These are phyloP conservation scores for Phyllostomus discolor DNA, from an alignment of 2,113 vertebrate genomes.

Conservation along the genomic window DNA sequence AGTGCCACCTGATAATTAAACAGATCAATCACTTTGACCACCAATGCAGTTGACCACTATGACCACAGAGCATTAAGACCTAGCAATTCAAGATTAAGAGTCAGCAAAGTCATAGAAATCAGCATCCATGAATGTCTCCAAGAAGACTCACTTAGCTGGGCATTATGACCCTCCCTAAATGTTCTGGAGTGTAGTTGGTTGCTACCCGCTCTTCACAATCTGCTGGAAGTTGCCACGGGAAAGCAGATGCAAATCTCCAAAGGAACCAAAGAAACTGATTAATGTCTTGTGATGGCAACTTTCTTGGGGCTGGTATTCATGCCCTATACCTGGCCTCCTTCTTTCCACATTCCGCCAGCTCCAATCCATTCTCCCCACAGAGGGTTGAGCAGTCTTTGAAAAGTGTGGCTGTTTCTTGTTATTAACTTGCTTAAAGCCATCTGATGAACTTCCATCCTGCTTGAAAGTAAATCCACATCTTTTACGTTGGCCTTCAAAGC, in stretches of 20 bases:
- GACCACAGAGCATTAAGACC: neutral
- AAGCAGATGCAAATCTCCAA: neutral
- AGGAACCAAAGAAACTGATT: neutral
- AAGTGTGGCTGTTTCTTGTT: neutral
- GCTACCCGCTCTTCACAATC: neutral
- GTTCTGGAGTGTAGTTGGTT: neutral
- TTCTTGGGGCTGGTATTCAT: neutral
- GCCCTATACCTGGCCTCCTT: neutral
- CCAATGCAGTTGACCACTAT: neutral
- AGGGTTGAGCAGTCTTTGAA: neutral
- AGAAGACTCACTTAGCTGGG: neutral
- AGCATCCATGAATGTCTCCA: neutral
- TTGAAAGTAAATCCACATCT: conserved; percentile 27
- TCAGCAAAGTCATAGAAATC: conserved; percentile 3
- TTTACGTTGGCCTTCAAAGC: neutral
- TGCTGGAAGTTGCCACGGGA: neutral
- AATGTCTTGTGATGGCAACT: neutral
- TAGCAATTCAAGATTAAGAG: conserved; percentile 29
- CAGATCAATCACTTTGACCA: conserved; percentile 48
- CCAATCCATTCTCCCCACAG: neutral
- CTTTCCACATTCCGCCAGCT: neutral
- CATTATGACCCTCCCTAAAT: neutral
- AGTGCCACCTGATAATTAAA: conserved; percentile 46
- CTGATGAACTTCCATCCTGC: neutral
- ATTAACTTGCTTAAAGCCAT: neutral